Conservation (phyloP, 2,113 vertebrate genomes). For the Brachirus orientalis region DNA sequence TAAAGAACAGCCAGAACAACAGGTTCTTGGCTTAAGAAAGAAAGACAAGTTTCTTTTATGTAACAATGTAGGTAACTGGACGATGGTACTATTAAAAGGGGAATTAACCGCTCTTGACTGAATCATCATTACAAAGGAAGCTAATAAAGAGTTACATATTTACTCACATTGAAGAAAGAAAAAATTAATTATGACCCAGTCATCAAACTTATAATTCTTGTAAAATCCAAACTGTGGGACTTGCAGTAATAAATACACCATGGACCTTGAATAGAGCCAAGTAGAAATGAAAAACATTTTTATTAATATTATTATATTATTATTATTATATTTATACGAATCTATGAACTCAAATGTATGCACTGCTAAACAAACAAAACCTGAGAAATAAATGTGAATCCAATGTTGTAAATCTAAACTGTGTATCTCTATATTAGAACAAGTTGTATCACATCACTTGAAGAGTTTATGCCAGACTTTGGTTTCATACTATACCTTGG, state of each 20-base stretch:
- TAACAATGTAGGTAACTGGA: neutral
- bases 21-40: neutral
- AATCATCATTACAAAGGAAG: constrained; percentile 15
- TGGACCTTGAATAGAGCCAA: neutral
- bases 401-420: neutral
- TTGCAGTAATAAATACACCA: too few relatives aligned
- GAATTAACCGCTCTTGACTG: neutral
- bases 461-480: neutral
- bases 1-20: too few relatives aligned
- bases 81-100: neutral
- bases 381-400: neutral
- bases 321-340: too few relatives aligned
- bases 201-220: neutral
- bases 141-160: neutral
- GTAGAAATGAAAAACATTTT: neutral
- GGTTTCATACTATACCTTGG: constrained; percentile 26
- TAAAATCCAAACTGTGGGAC: too few relatives aligned
- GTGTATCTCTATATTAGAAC: neutral
- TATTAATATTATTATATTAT: too few relatives aligned
- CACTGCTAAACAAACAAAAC: neutral
- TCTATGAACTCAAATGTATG: too few relatives aligned
- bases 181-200: neutral
- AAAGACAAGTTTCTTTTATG: neutral
- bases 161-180: neutral
- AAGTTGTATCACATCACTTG: neutral